phyloP scores from a whole-genome alignment of 2,113 vertebrate genomes.

The Mohoua ochrocephala region DNA sequence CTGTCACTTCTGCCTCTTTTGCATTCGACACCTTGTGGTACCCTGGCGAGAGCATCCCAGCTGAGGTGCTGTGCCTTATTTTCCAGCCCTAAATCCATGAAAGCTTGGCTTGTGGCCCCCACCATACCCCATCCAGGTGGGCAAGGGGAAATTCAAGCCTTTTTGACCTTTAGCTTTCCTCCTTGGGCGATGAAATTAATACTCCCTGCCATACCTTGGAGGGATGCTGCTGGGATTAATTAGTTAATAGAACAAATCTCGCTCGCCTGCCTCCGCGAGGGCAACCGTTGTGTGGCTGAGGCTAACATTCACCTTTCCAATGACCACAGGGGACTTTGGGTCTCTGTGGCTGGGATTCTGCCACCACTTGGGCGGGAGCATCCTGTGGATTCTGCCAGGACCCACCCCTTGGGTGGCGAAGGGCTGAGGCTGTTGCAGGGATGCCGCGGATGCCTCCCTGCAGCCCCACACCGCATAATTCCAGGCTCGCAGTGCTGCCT shows the following conservation, averaged over 20 bases:
- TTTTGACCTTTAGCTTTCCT: background rate
- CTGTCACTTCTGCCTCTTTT: background rate
- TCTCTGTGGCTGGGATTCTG: background rate
- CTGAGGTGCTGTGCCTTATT: background rate
- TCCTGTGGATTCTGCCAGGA: background rate
- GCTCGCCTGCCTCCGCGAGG: rapidly evolving
- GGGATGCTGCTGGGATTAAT: background rate
- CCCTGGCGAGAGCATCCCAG: background rate
- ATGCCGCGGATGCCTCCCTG: background rate
- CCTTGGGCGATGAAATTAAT: background rate
- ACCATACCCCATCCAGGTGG: rapidly evolving
- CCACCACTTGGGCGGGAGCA: background rate
- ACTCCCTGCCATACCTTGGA: background rate
- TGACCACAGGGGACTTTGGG: background rate
- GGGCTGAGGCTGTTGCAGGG: background rate
- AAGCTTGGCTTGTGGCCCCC: rapidly evolving
- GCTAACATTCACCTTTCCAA: background rate
- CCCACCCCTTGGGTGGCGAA: background rate
- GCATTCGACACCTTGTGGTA: rapidly evolving
- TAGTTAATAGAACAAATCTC: background rate
- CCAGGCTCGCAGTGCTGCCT: background rate
- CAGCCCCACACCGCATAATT: background rate
- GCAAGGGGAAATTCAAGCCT: background rate
- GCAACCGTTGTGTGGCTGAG: rapidly evolving
- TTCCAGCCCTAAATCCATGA: background rate